Base-by-base conservation (phyloP, 2,888 invertebrate genomes). In the Pheosia gnoma region DNA sequence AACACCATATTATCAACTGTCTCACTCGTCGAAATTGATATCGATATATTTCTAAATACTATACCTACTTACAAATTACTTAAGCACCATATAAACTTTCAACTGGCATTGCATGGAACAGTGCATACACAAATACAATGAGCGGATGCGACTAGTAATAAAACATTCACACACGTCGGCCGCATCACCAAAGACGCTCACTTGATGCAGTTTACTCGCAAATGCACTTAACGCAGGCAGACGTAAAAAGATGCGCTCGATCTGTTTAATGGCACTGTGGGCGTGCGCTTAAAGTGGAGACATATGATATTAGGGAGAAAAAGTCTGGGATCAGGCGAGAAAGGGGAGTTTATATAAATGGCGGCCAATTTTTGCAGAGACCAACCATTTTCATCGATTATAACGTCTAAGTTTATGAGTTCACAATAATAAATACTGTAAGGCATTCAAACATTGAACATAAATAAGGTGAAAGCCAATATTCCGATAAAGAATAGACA, bases 181-280 rank as follows among this genome's bases (percentile, higher is more conserved):
- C 56, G 56, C 41, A 45, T 57, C 57, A 45, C 45, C 41, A 37
- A 52, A 65, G 71, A 67, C 67, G 67, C 66, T 70, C 55, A 59
- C 81, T 82, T 82, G 82, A 83, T 86, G 86, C 84, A 86, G 84
- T 85, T 82, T 86, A 89, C 89, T 87, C 85, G 89, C 86, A 88
- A 91, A 91, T 88, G 90, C 91, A 91, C 91, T 91, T 91, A 92
- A 84, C 85, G 83, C 81, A 74, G 82, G 82, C 85, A 86, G 86
- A 87, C 84, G 85, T 89, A 90, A 90, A 91, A 89, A 88, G 88
- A 90, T 88, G 88, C 84, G 84, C 84, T 84, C 86, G 85, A 85
- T 85, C 85, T 88, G 87, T 87, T 88, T 90, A 89, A 91, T 87
- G 87, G 85, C 77, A 72, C 71, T 76, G 87, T 87, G 83, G 89